Evolutionary conservation across 2,888 invertebrate genomes (phyloP).

Genomic region (Troides aeacus): DNA sequence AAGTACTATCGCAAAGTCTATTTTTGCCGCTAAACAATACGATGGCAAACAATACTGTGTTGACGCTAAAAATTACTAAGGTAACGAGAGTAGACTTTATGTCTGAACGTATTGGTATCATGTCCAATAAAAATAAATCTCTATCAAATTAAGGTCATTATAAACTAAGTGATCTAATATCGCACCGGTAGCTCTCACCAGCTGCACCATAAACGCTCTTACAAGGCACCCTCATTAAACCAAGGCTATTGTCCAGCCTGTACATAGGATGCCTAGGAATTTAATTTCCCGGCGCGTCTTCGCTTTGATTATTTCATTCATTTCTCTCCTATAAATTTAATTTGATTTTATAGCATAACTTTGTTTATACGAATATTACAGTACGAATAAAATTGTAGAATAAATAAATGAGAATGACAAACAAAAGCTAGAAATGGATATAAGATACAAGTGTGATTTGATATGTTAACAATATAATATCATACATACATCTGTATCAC

Average conservation of each 20-base stretch:
- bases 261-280: conserved; percentile 31
- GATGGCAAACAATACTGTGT: too few species aligned
- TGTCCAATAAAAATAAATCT: neutral
- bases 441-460: too few species aligned
- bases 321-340: neutral
- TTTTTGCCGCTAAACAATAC: too few species aligned
- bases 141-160: conserved; percentile 1
- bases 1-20: too few species aligned
- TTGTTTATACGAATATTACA: too few species aligned
- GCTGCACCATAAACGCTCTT: conserved; percentile 1
- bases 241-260: conserved; percentile 32
- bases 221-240: conserved; percentile 33
- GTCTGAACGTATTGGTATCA: too few species aligned
- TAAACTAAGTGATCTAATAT: conserved; percentile 5
- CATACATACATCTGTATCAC: too few species aligned
- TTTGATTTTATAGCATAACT: neutral
- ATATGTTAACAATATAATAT: too few species aligned
- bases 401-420: neutral
- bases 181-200: conserved; percentile 8
- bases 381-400: too few species aligned
- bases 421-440: too few species aligned
- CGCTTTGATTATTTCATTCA: conserved; percentile 1
- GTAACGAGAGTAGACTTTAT: too few species aligned
- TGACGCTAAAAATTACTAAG: too few species aligned
- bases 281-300: conserved; percentile 15